Conservation (phyloP, 2,113 vertebrate genomes). For the Cichladusa arquata region DNA sequence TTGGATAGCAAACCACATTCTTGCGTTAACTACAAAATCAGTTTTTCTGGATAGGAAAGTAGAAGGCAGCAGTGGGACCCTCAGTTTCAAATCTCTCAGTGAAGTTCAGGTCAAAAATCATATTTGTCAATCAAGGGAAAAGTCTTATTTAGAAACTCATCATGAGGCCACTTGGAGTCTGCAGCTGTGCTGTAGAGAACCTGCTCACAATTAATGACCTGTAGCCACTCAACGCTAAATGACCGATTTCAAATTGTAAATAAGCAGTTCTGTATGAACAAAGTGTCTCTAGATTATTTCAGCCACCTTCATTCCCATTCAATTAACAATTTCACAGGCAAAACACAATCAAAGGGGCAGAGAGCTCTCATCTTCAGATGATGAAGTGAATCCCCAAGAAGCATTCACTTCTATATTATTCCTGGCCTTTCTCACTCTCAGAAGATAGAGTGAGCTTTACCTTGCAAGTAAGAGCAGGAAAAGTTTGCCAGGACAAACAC, state of each 20-base stretch:
- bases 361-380: background rate
- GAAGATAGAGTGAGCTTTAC: background rate
- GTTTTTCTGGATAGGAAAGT: background rate
- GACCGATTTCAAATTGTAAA: constrained; percentile 21
- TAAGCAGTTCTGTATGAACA: background rate
- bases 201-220: constrained; percentile 18
- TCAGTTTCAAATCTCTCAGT: background rate
- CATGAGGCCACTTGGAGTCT: background rate
- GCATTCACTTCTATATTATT: background rate
- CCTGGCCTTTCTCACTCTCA: background rate
- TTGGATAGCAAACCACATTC: background rate
- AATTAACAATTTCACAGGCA: background rate
- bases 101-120: background rate
- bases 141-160: background rate
- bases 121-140: background rate
- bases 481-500: background rate
- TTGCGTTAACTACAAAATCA: background rate
- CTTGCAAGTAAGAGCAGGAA: background rate
- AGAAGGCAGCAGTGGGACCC: background rate
- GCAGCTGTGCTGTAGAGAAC: background rate
- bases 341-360: background rate
- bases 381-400: background rate
- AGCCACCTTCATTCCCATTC: background rate
- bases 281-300: background rate
- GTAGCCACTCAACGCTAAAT: background rate